Evolutionary conservation across 1,140 invertebrate species (phyloP).

Genomic region (Amyelois transitella): DNA sequence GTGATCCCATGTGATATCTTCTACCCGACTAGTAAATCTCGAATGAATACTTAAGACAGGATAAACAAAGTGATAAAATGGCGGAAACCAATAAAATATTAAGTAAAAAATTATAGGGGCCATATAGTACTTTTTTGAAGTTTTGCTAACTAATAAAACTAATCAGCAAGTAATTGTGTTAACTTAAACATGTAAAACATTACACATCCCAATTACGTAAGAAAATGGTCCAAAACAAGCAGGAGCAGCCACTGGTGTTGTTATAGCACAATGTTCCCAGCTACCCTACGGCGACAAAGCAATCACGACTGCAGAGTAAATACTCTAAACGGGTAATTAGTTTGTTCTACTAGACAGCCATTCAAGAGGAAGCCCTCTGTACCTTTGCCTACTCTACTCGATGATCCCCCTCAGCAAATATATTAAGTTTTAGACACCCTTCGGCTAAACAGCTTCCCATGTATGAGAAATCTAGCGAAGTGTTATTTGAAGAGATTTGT

Average conservation of each 20-base stretch:
- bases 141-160: no score
- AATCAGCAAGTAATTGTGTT: background rate
- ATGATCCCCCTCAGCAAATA: conserved; percentile 1
- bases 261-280: conserved; percentile 13
- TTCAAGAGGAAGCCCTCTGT: conserved; percentile 18
- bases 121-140: no score
- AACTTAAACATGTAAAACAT: no score
- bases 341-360: conserved; percentile 38
- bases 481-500: no score
- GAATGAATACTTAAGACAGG: no score
- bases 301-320: conserved; percentile 52
- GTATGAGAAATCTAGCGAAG: background rate
- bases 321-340: conserved; percentile 65
- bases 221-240: background rate
- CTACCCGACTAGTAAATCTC: no score
- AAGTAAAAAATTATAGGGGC: no score
- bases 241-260: background rate
- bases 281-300: conserved; percentile 39
- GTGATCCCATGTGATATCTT: no score
- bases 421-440: conserved; percentile 1
- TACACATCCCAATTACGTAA: no score
- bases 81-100: no score
- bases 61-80: no score
- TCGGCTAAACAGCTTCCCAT: background rate
- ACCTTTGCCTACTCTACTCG: conserved; percentile 1